Conservation (phyloP, 2,888 invertebrate species). For the Cephus runcator region DNA sequence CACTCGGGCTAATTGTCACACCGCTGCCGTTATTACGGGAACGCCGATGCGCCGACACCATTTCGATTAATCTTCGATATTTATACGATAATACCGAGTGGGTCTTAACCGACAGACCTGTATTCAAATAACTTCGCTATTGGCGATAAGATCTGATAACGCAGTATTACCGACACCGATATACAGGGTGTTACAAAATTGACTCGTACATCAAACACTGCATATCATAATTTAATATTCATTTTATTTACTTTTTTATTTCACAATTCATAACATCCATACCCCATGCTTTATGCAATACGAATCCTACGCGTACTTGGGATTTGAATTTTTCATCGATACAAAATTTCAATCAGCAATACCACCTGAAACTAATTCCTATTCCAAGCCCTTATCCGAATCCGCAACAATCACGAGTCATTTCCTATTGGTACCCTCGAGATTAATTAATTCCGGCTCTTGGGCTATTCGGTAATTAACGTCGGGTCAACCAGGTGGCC, state of each 20-base stretch:
- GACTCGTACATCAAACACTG: fast-evolving
- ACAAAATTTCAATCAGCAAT: neutral
- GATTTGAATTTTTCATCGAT: neutral
- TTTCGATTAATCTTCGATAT: neutral
- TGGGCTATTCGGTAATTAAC: conserved; percentile 16
- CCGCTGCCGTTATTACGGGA: conserved; percentile 27
- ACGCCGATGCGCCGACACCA: neutral
- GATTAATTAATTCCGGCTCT: conserved; percentile 16
- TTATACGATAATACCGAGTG: neutral
- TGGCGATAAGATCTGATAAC: neutral
- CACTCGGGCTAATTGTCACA: conserved; percentile 33
- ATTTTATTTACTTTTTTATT: neutral
- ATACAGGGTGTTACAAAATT: neutral
- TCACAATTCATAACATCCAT: neutral
- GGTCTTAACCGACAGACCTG: neutral
- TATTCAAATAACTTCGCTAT: neutral
- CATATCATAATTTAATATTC: neutral
- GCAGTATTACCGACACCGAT: neutral
- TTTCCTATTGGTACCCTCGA: neutral
- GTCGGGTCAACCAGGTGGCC: conserved; percentile 9
- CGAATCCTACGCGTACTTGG: neutral
- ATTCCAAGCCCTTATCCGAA: neutral
- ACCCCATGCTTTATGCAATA: neutral
- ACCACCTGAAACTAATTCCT: neutral
- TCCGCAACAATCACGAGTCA: neutral